Evolutionary conservation across 2,888 invertebrate genomes (phyloP).

Genomic region (Pocota personata): DNA sequence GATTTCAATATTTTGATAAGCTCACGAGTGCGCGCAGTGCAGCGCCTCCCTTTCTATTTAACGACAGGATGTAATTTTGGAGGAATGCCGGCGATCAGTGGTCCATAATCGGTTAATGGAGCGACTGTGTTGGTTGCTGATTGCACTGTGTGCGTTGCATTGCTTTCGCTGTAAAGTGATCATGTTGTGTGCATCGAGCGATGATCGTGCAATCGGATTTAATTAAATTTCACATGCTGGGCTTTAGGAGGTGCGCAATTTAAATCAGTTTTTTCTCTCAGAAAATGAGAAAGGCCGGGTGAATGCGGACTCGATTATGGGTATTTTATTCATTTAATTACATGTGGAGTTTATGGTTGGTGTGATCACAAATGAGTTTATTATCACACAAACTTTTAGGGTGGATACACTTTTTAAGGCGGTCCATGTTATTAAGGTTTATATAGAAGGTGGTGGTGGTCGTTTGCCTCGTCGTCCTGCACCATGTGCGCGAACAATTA

Average conservation of each 20-base stretch:
- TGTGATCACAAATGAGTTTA: slow-evolving; percentile 8
- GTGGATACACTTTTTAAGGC: not conserved
- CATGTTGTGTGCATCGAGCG: slow-evolving; percentile 53
- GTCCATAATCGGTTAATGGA: slow-evolving; percentile 53
- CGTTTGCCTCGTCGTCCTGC: too few species aligned
- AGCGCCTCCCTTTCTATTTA: slow-evolving; percentile 45
- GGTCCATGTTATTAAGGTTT: too few species aligned
- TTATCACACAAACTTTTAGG: not conserved
- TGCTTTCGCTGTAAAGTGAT: slow-evolving; percentile 23
- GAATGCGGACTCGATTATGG: not conserved
- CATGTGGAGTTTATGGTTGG: slow-evolving; percentile 19
- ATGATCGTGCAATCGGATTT: slow-evolving; percentile 61
- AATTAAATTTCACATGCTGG: slow-evolving; percentile 65
- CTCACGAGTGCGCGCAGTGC: not conserved
- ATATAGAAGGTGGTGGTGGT: too few species aligned
- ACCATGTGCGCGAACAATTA: too few species aligned
- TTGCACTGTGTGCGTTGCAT: slow-evolving; percentile 11
- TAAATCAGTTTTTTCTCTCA: slow-evolving; percentile 2
- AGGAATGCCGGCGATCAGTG: slow-evolving; percentile 43
- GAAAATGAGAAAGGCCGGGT: slow-evolving; percentile 14
- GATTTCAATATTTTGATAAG: slow-evolving; percentile 72
- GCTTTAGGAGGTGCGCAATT: slow-evolving; percentile 34
- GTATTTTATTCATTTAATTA: slow-evolving; percentile 40
- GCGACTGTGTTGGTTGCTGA: slow-evolving; percentile 1
- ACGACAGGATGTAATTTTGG: slow-evolving; percentile 71